Conservation (phyloP, 2,888 invertebrate species). For the Tortricodes alternella region DNA sequence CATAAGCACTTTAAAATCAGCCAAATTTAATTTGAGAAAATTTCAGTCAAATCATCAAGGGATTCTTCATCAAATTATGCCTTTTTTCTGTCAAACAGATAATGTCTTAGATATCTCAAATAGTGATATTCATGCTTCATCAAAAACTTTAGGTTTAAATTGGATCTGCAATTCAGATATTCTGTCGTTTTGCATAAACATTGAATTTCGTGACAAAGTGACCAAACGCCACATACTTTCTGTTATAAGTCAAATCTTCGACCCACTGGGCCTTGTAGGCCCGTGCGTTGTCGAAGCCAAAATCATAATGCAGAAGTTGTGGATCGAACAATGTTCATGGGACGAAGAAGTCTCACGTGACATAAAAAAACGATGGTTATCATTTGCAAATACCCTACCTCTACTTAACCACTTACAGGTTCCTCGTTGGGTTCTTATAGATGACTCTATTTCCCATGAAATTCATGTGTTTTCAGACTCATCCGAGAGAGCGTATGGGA, state of each 20-base stretch:
- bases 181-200: background rate
- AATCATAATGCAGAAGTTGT: slow-evolving; percentile 37
- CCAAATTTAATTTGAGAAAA: background rate
- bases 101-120: background rate
- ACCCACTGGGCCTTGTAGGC: slow-evolving; percentile 35
- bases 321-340: slow-evolving; percentile 38
- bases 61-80: background rate
- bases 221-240: background rate
- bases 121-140: background rate
- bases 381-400: slow-evolving; percentile 8
- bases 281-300: slow-evolving; percentile 37
- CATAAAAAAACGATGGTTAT: slow-evolving; percentile 17
- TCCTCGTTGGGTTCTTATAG: slow-evolving; percentile 34
- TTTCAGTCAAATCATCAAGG: background rate
- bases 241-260: slow-evolving; percentile 35
- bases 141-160: background rate
- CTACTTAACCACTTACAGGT: slow-evolving; percentile 32
- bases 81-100: background rate
- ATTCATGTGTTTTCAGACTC: slow-evolving; percentile 41
- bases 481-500: slow-evolving; percentile 38
- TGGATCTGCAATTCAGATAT: background rate
- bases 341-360: slow-evolving; percentile 35
- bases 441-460: slow-evolving; percentile 31
- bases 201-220: background rate
- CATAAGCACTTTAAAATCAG: background rate